A percentile compares a stretch with the other conserved stretches of the same genome.
Evolutionary conservation across 2,113 vertebrate genomes (phyloP).

Genomic region (Ornithorhynchus anatinus): DNA sequence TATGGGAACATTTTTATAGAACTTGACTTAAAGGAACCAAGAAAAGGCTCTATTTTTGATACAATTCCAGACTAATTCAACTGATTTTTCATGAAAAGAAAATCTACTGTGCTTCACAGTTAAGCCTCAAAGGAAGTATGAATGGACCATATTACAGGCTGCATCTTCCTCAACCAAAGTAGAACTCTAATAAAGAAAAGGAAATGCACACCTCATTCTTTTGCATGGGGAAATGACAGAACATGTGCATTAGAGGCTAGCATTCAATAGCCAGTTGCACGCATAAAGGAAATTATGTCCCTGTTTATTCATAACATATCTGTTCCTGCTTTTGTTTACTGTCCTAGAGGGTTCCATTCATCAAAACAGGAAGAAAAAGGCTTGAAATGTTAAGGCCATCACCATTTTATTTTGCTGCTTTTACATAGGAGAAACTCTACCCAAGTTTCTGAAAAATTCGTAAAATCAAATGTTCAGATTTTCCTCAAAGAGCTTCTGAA

Average conservation of each 20-base stretch:
- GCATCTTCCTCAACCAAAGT: not conserved
- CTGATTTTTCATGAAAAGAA: not conserved
- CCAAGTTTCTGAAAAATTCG: not conserved
- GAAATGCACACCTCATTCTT: constrained; percentile 45
- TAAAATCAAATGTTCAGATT: not conserved
- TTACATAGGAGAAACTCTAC: no score
- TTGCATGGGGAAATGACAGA: constrained; percentile 49
- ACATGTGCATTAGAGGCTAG: constrained; percentile 43
- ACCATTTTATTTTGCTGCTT: not conserved
- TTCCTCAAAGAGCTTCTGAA: not conserved
- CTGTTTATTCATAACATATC: constrained; percentile 56
- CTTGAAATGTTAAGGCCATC: constrained; percentile 13
- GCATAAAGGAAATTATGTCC: constrained; percentile 64
- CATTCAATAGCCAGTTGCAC: constrained; percentile 44
- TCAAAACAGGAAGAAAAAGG: constrained; percentile 65
- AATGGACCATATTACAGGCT: not conserved
- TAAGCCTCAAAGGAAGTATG: not conserved
- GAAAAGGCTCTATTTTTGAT: not conserved
- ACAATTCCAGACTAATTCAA: constrained; percentile 12
- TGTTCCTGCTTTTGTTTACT: constrained; percentile 70
- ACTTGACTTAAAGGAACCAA: not conserved
- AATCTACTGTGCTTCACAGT: not conserved
- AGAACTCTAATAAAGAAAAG: constrained; percentile 14
- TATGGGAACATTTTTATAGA: no score
- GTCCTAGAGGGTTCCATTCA: constrained; percentile 56